phyloP scores from a whole-genome alignment of 1,140 invertebrate genomes.

The Lepidurus packardi region DNA sequence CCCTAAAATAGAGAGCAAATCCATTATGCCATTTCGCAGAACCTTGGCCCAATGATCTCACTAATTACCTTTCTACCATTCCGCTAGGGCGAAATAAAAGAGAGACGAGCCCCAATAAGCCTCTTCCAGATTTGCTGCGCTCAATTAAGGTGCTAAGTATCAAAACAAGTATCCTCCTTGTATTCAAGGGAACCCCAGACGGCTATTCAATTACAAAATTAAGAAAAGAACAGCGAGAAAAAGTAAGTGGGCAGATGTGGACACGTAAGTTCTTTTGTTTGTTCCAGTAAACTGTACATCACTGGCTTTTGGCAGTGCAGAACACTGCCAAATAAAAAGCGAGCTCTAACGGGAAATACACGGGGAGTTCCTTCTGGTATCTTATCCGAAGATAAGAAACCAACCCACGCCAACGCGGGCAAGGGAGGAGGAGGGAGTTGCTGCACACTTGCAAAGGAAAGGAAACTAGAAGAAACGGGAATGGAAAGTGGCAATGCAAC shows the following conservation, averaged over 20 bases:
- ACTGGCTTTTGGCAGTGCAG: neutral
- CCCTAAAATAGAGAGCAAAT: neutral
- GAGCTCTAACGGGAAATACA: neutral
- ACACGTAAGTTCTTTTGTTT: neutral
- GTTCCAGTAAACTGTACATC: neutral
- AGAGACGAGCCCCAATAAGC: too few relatives aligned
- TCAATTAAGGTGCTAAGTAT: too few relatives aligned
- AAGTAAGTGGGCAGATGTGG: neutral
- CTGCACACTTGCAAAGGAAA: too few relatives aligned
- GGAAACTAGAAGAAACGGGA: neutral
- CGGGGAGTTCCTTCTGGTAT: neutral
- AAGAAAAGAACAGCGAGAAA: neutral
- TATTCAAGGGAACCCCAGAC: neutral
- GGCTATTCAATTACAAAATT: neutral
- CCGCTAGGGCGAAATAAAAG: neutral
- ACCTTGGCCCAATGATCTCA: neutral
- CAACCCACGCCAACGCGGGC: neutral
- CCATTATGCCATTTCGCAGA: neutral
- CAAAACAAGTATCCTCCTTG: too few relatives aligned
- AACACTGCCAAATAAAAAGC: neutral
- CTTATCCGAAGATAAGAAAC: neutral
- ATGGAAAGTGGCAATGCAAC: neutral
- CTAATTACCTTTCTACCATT: conserved; percentile 1
- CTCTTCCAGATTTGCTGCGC: too few relatives aligned
- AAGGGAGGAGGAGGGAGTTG: neutral